Base-by-base conservation (phyloP, 2,888 invertebrate genomes). In the Acleris literana region DNA sequence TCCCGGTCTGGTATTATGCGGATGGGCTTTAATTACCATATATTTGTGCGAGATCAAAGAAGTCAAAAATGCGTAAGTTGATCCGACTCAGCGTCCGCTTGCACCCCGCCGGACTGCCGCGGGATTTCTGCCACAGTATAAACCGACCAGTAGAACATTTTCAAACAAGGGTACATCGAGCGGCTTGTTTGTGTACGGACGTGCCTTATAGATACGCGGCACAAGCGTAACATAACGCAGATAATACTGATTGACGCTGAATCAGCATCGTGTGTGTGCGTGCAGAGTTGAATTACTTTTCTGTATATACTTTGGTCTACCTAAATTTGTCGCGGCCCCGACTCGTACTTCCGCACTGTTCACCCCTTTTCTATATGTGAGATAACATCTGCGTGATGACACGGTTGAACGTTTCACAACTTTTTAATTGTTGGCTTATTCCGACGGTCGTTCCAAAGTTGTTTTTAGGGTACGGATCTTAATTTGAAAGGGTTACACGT, bases 11-110 rank as follows among this genome's bases (percentile, higher is more conserved):
- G 48, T 56, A 57, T 53, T 62, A 67, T 69, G 64, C 33, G 63
- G 55, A 67, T 67, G 44, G 39, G 33, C 64, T 62, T 59, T 63
- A 69, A 68, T 70, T 69, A 64, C 62, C 69, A 70, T 68, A 64
- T 67, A 44, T 69, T 63, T 70, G 59, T 57, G 33, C 48, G 62
- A 63, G 67, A 69, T 69, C 67, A 70, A 70, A 69, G 57, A 60
- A 68, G 22, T 49, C 39, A 60, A 57, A 67, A 58, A 51, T 29
- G 60, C 68, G 58, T 55, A 60, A 58, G 39, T 65, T 61, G 53
- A 57, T 68, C 44, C 13, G 39, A 48, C 61, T 54, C 52, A 7
- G 16, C 57, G 43, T n/a, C 48, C 43, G 18, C 29, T 20, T 7
- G n/a, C 9, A 5, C 13, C 17, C 39, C 51, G 17, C n/a, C 39